Evolutionary conservation across 1,140 invertebrate genomes (phyloP).

Genomic region (Druon quercuslanigerum): DNA sequence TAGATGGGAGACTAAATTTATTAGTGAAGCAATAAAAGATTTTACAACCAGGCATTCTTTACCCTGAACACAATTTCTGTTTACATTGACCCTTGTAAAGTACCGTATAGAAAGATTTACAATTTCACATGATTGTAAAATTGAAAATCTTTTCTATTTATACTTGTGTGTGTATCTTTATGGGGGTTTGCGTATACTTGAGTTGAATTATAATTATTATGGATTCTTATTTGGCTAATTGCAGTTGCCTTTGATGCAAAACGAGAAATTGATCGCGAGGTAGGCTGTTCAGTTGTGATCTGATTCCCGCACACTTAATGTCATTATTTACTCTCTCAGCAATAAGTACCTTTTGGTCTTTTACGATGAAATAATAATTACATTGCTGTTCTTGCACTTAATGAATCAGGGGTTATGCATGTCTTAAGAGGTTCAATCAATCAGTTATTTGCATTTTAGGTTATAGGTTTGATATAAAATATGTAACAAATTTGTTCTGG

Average conservation of each 20-base stretch:
- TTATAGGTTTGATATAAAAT: too few species aligned
- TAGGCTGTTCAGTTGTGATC: neutral
- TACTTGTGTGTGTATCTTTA: too few species aligned
- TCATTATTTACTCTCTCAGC: conserved; percentile 6
- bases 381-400: neutral
- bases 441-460: too few species aligned
- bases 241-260: neutral
- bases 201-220: neutral
- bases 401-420: conserved; percentile 4
- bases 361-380: neutral
- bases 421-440: neutral
- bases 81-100: conserved; percentile 9
- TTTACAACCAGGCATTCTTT: conserved; percentile 9
- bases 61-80: conserved; percentile 6
- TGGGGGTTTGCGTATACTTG: neutral
- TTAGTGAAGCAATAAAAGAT: conserved; percentile 10
- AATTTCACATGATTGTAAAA: neutral
- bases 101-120: neutral
- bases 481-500: too few species aligned
- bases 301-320: conserved; percentile 5
- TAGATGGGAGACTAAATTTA: conserved; percentile 4
- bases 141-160: neutral
- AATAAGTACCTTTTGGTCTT: conserved; percentile 20
- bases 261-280: neutral
- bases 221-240: neutral